Percentiles rank a stretch among this genome's conserved stretches.
Evolutionary conservation across 2,888 invertebrate genomes (phyloP).

Genomic region (Phortica okadai): DNA sequence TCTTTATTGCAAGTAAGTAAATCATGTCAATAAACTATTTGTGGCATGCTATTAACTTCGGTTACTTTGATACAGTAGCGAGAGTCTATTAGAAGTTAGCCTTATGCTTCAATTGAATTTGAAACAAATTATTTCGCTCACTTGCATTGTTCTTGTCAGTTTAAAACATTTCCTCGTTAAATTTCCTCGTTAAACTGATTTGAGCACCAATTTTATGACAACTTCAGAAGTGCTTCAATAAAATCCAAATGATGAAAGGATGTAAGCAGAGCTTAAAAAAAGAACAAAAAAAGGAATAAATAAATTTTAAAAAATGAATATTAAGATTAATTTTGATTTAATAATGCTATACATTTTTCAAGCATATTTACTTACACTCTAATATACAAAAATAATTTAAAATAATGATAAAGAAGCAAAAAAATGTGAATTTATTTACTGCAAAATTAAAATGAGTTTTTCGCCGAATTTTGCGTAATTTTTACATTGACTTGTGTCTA

Average conservation of each 20-base stretch:
- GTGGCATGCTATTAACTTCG: constrained; percentile 16
- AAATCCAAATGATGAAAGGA: too few relatives aligned
- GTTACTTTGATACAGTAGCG: constrained; percentile 5
- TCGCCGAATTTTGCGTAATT: constrained; percentile 17
- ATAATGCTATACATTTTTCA: not conserved
- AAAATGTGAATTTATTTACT: not conserved
- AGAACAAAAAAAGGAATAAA: too few relatives aligned
- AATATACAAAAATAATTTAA: not conserved
- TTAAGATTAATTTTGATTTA: too few relatives aligned
- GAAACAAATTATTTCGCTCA: too few relatives aligned
- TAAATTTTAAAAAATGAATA: too few relatives aligned
- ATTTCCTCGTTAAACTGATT: too few relatives aligned
- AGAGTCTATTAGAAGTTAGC: not conserved
- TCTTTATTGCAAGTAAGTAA: constrained; percentile 4
- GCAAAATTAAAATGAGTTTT: constrained; percentile 9
- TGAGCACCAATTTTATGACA: too few relatives aligned
- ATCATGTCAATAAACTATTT: constrained; percentile 27
- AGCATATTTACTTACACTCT: not conserved
- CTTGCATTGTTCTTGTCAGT: too few relatives aligned
- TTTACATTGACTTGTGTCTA: constrained; percentile 6
- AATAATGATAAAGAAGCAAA: not conserved
- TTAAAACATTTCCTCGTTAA: too few relatives aligned
- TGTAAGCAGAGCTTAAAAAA: too few relatives aligned
- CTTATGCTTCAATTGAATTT: too few relatives aligned
- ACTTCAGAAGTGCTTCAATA: too few relatives aligned